phyloP scores from a whole-genome alignment of 2,888 invertebrate genomes.

The Alviniconcha strummeri region DNA sequence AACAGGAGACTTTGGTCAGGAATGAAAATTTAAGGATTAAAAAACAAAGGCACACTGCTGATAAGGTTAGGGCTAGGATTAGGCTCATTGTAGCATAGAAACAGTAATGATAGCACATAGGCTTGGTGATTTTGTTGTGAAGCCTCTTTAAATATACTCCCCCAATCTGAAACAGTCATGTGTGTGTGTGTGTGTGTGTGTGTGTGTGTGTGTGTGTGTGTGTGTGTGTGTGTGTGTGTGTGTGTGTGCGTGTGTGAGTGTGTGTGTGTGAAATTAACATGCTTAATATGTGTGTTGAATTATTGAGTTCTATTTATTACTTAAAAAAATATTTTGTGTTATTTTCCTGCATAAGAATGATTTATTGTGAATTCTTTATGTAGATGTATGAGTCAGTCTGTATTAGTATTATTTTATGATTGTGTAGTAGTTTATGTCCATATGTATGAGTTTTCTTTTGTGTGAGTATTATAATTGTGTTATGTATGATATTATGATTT shows the following conservation, averaged over 20 bases:
- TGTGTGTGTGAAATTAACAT: neutral
- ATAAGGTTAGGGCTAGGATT: no score
- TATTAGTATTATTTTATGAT: neutral
- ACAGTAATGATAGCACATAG: no score
- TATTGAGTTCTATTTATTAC: neutral
- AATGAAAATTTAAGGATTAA: no score
- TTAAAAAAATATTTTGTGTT: no score
- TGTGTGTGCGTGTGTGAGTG: neutral
- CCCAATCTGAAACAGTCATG: neutral
- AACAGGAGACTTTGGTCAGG: no score
- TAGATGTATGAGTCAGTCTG: neutral
- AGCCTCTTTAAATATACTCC: no score
- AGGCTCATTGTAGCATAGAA: no score
- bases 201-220: conserved; percentile 1
- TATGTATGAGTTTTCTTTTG: neutral
- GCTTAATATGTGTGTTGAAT: neutral
- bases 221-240: neutral
- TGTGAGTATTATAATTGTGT: neutral
- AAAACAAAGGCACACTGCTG: no score
- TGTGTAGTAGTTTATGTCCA: neutral
- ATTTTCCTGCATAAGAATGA: no score
- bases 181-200: neutral
- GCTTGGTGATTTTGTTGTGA: no score
- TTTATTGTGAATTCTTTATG: neutral
- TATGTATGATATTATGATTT: neutral